Percentiles rank a stretch among this genome's conserved stretches.
Evolutionary conservation across 2,797 vertebrate species (phyloP).

Genomic region (Coregonus sp.): DNA sequence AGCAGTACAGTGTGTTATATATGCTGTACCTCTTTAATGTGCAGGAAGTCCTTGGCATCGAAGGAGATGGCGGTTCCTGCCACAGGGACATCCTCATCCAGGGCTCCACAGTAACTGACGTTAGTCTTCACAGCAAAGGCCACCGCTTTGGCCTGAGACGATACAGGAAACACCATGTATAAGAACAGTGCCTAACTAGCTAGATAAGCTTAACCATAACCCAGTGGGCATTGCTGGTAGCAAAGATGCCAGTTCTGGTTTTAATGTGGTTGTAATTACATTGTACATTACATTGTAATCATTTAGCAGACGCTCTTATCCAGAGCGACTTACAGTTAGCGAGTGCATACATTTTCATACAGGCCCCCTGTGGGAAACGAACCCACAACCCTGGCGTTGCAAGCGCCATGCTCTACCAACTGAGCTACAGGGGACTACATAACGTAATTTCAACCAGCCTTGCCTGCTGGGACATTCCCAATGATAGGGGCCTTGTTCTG

Average conservation of each 20-base stretch:
- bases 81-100: slow-evolving; percentile 95
- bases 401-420: no score
- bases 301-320: no score
- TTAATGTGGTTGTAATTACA: no score
- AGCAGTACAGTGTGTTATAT: no score
- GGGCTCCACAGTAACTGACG: slow-evolving; percentile 93
- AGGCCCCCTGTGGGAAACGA: no score
- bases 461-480: neutral
- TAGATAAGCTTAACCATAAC: neutral
- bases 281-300: no score
- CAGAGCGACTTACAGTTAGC: no score
- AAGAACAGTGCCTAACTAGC: neutral
- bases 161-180: slow-evolving; percentile 19
- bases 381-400: no score
- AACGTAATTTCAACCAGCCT: no score
- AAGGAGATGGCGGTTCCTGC: slow-evolving; percentile 94
- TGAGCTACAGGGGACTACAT: no score
- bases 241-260: no score
- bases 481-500: neutral
- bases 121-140: slow-evolving; percentile 98
- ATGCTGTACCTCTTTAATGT: slow-evolving; percentile 93
- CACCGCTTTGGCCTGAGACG: slow-evolving; percentile 87
- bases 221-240: neutral
- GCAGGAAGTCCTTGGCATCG: slow-evolving; percentile 98
- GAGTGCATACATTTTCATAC: no score